Evolutionary conservation across 2,797 vertebrate genomes (phyloP), one percentile per base, ranked within the genome.

Genomic region (Sternotherus odoratus): DNA sequence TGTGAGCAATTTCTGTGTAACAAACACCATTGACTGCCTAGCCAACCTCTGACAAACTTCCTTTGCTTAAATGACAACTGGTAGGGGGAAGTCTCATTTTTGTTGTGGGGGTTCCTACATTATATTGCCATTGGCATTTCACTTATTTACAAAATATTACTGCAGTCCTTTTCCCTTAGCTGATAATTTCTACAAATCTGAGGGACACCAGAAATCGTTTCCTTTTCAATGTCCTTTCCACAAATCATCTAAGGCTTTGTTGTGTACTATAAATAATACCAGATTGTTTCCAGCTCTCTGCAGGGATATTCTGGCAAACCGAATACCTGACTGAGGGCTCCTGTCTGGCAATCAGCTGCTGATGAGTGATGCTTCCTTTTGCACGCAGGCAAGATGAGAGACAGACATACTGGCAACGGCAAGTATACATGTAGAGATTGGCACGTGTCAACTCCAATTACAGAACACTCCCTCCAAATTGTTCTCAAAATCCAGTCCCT

Each of bases 11-110:
- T 54, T 87, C 54, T 74, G 60, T 0, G 0, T 57, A 91, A 91
- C 12, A 78, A 50, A 81, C 82, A 88, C 79, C 85, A 85, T 69
- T 91, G 39, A n/a, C 56, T 72, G 78, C 60, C 77, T 91, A 82
- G 56, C 84, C 95, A 93, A 87, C 46, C 13, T 85, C 77, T 94
- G 80, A 91, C n/a, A 72, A 93, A 89, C 39, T 89, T n/a, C 50
- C 89, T 87, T 87, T 2, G 0, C 4, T 89, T 75, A 75, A 0
- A 2, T 75, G 88, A 82, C 50, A 94, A 30, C 12, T 77, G 83
- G 48, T 81, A 90, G 80, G 77, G 81, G 72, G 53, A 19, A n/a
- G 48, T 51, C 56, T 83, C 72, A 46, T 51, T 60, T 21, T 21
- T 85, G 36, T 82, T 82, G 60, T 91, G 93, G 89, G 21, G 12